Base-by-base conservation (phyloP, 2,113 vertebrate genomes). In the Barbus barbus region DNA sequence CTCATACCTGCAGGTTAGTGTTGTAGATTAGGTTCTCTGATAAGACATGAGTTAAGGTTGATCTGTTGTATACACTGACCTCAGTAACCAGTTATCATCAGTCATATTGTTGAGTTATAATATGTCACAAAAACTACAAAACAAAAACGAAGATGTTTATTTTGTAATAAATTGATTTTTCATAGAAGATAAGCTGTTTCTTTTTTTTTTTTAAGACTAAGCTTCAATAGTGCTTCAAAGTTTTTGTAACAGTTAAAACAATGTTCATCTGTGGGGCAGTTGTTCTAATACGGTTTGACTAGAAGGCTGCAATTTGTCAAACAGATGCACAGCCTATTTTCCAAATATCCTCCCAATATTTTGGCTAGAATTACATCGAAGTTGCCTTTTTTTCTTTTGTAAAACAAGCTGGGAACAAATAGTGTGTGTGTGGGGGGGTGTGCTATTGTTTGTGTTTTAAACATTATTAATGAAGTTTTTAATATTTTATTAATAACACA, bases 141-240 rank as follows among this genome's bases (percentile, higher is more conserved):
- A 78, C 12, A 26, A 7, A 53, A 56, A 33, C 11, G 0, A 56
- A 77, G 18, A 76, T n/a, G 74, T 76, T 53, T 76, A 56, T 53
- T 76, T 73, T 73, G 69, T 26, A 72, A 73, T 73, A 73, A 73
- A 73, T 73, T 1, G 69, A 73, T 44, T 26, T 73, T 73, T 73
- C 38, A 26, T 46, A 73, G 5, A 8, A 73, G 2, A 73, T 72
- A 41, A n/a, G n/a, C n/a, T n/a, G n/a, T n/a, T n/a, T n/a, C n/a
- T n/a, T n/a, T n/a, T 41, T 5, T 33, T 71, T 44, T 44, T 3
- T 44, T 44, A 67, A 31, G 28, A 20, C 1, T 20, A 20, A 9
- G 31, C 7, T 67, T 67, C 61, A 65, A 1, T 65, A 31, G 61
- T 2, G 33, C 22, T n/a, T 33, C 16, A 6, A 67, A 1, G 5